Evolutionary conservation across 2,888 invertebrate genomes (phyloP).

Genomic region (Aquatica leii): DNA sequence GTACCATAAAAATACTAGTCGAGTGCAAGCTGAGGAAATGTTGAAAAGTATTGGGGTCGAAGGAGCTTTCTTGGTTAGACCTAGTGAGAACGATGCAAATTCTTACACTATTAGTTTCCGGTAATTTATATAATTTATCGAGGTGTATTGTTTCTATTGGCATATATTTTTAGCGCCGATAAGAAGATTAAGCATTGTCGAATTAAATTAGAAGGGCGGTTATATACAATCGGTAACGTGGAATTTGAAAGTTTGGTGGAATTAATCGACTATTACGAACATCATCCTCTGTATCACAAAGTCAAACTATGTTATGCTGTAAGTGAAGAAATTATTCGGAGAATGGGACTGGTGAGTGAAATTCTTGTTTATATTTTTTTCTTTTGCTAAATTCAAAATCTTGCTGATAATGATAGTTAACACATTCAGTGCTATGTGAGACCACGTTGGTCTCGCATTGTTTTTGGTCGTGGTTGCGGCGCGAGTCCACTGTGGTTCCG

Average conservation of each 20-base stretch:
- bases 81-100: conserved; percentile 85
- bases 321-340: conserved; percentile 75
- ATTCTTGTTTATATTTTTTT: too few relatives aligned
- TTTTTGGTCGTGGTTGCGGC: too few relatives aligned
- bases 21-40: conserved; percentile 88
- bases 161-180: conserved; percentile 72
- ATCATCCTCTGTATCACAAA: conserved; percentile 88
- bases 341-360: conserved; percentile 72
- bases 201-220: conserved; percentile 89
- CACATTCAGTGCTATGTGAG: too few relatives aligned
- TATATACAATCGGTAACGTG: conserved; percentile 89
- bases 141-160: neutral
- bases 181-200: conserved; percentile 97
- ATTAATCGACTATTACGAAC: conserved; percentile 90
- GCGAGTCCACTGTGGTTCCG: too few relatives aligned
- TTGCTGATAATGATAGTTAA: too few relatives aligned
- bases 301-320: conserved; percentile 88
- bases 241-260: conserved; percentile 97
- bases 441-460: too few relatives aligned
- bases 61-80: conserved; percentile 94
- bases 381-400: too few relatives aligned
- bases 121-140: conserved; percentile 57
- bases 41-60: conserved; percentile 84
- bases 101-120: conserved; percentile 95
- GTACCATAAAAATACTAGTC: conserved; percentile 85